These are phyloP conservation scores for Periophthalmodon schlosseri DNA, from an alignment of 2,113 vertebrate species.

Conservation along the genomic window DNA sequence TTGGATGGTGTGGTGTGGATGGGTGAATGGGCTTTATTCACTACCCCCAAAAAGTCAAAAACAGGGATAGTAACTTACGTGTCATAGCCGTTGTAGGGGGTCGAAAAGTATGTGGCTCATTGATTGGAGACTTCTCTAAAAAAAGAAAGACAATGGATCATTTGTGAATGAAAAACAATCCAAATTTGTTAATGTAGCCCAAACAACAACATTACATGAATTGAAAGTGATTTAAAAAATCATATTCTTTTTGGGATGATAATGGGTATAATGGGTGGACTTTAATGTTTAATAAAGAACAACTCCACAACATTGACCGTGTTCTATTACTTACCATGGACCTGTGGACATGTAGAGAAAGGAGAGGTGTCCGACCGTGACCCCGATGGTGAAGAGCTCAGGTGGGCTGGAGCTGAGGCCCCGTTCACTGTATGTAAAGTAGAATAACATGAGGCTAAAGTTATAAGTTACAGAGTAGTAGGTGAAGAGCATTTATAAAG, in stretches of 20 bases:
- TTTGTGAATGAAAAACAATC: neutral
- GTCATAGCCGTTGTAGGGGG: slow-evolving; percentile 32
- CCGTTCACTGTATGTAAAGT: slow-evolving; percentile 46
- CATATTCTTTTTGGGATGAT: no score
- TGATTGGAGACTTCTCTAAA: slow-evolving; percentile 37
- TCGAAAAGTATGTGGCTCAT: slow-evolving; percentile 30
- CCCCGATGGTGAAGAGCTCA: slow-evolving; percentile 56
- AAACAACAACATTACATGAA: no score
- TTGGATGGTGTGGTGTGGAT: no score
- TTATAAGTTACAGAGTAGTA: neutral
- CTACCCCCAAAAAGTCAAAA: neutral
- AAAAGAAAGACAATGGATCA: neutral
- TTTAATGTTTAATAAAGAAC: no score
- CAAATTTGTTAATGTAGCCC: no score
- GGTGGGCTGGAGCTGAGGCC: slow-evolving; percentile 59
- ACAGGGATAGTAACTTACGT: slow-evolving; percentile 33
- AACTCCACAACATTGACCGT: neutral
- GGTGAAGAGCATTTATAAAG: neutral
- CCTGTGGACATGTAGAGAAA: slow-evolving; percentile 13
- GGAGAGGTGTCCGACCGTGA: slow-evolving; percentile 65
- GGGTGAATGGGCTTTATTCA: no score
- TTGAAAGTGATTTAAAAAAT: no score
- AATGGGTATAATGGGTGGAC: no score
- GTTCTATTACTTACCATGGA: slow-evolving; percentile 48
- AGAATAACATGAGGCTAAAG: neutral